phyloP scores from a whole-genome alignment of 1,140 invertebrate genomes.

The Eumeta japonica region DNA sequence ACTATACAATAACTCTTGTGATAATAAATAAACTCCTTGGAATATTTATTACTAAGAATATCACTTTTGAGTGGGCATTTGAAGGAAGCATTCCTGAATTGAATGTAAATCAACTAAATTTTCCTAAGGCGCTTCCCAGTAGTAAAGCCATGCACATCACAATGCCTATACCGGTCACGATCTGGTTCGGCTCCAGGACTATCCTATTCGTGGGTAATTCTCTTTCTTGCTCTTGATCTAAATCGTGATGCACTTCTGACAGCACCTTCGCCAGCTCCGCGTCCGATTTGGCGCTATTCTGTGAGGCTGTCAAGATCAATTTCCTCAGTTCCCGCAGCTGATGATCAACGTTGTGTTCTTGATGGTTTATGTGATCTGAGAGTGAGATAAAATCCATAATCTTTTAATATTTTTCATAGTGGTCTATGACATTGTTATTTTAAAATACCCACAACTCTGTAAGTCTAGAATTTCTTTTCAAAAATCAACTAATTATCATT shows the following conservation, averaged over 20 bases:
- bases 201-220: slow-evolving; percentile 16
- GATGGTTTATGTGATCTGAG: slow-evolving; percentile 40
- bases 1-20: no score
- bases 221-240: slow-evolving; percentile 34
- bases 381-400: slow-evolving; percentile 10
- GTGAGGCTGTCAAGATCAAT: slow-evolving; percentile 27
- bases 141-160: slow-evolving; percentile 36
- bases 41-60: no score
- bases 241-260: slow-evolving; percentile 33
- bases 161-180: slow-evolving; percentile 33
- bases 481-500: no score
- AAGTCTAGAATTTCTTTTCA: no score
- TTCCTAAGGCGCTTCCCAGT: slow-evolving; percentile 34
- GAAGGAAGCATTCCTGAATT: no score
- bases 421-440: no score
- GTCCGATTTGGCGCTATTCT: slow-evolving; percentile 39
- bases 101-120: slow-evolving; percentile 32
- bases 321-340: slow-evolving; percentile 37
- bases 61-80: no score
- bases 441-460: no score
- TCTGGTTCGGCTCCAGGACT: slow-evolving; percentile 29
- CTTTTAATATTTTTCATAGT: no score
- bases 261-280: slow-evolving; percentile 36
- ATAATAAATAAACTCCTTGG: no score
- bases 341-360: slow-evolving; percentile 29